Conservation (phyloP, 2,113 vertebrate species). For the Cyprinodon tularosa region DNA sequence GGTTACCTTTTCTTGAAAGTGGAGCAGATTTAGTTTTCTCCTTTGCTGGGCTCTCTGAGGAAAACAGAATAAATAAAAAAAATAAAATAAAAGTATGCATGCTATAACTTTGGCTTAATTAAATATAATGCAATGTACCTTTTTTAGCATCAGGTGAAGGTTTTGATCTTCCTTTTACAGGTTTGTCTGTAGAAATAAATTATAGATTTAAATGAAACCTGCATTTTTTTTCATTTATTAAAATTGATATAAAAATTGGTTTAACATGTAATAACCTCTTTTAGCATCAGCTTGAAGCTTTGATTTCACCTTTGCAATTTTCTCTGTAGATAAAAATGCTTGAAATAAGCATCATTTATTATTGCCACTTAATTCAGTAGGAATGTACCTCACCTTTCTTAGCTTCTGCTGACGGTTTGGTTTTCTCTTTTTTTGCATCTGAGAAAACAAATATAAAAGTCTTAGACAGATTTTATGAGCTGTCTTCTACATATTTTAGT, state of each 20-base stretch:
- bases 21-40: slow-evolving; percentile 27
- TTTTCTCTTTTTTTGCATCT: slow-evolving; percentile 48
- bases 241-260: not conserved
- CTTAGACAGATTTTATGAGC: not conserved
- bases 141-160: not conserved
- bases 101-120: not conserved
- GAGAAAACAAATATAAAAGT: slow-evolving; percentile 7
- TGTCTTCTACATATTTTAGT: not conserved
- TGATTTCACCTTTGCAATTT: not conserved
- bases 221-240: not conserved
- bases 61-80: not conserved
- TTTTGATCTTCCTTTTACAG: not conserved
- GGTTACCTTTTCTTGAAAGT: slow-evolving; percentile 54
- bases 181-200: not conserved
- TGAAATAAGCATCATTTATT: not conserved
- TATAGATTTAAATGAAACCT: not conserved
- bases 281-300: not conserved
- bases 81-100: not conserved
- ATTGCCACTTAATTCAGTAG: not conserved
- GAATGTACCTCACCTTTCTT: slow-evolving; percentile 55
- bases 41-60: slow-evolving; percentile 33
- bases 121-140: not conserved
- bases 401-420: slow-evolving; percentile 6
- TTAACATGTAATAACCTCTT: not conserved
- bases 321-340: not conserved